Evolutionary conservation across 2,888 invertebrate species (phyloP).

Genomic region (Mythimna pallens): DNA sequence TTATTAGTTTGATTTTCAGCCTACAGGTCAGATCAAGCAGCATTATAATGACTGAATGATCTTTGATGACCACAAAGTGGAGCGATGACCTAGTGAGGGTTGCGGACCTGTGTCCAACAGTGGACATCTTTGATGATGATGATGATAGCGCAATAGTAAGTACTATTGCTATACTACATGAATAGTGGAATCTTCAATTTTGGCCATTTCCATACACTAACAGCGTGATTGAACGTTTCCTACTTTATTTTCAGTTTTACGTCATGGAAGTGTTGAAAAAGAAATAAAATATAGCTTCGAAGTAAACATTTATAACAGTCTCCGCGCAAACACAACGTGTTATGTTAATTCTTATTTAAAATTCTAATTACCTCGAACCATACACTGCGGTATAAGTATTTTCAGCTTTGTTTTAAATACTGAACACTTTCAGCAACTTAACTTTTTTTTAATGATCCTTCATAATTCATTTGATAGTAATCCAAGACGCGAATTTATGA

Average conservation of each 20-base stretch:
- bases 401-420: slow-evolving; percentile 9
- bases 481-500: too few species aligned
- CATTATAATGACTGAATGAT: not conserved
- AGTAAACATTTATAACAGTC: slow-evolving; percentile 6
- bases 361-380: slow-evolving; percentile 34
- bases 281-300: slow-evolving; percentile 18
- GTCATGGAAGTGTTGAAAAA: slow-evolving; percentile 11
- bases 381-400: slow-evolving; percentile 13
- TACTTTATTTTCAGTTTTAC: not conserved
- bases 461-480: not conserved
- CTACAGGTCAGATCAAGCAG: not conserved
- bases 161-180: too few species aligned
- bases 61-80: too few species aligned
- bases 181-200: too few species aligned
- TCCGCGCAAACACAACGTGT: slow-evolving; percentile 17
- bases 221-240: too few species aligned
- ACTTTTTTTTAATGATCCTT: not conserved
- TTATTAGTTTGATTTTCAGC: too few species aligned
- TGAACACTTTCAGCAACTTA: not conserved
- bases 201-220: too few species aligned
- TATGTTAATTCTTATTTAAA: slow-evolving; percentile 43
- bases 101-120: too few species aligned
- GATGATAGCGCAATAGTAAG: too few species aligned
- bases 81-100: too few species aligned
- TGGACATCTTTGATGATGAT: too few species aligned